Conservation (phyloP, 1,140 invertebrate species). For the Melipona quadrifasciata region DNA sequence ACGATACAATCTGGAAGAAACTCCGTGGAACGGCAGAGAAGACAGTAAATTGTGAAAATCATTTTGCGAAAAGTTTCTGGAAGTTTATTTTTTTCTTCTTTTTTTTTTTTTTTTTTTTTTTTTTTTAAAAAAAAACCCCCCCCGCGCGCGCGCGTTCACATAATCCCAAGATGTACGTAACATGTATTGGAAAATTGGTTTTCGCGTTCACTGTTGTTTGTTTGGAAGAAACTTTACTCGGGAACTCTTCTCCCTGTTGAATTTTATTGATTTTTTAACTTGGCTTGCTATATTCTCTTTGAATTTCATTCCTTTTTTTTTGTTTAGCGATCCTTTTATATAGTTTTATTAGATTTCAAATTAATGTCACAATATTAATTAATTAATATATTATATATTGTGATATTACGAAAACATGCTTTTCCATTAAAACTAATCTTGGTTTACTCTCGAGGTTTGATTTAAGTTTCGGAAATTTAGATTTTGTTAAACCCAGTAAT, state of each 20-base stretch:
- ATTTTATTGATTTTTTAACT: slow-evolving; percentile 7
- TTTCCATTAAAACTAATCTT: no score
- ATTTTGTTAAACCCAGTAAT: no score
- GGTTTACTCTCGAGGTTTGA: no score
- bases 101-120: not conserved
- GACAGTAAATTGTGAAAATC: no score
- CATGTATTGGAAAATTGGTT: not conserved
- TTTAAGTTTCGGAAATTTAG: no score
- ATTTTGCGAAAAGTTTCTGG: not conserved
- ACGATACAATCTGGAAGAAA: no score
- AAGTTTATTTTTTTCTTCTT: not conserved
- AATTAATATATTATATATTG: no score
- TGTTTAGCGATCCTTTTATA: not conserved
- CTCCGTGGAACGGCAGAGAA: not conserved
- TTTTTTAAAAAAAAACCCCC: not conserved
- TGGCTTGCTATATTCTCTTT: not conserved
- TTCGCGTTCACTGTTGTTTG: not conserved
- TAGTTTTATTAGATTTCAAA: not conserved
- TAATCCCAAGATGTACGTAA: not conserved
- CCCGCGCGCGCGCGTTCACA: no score
- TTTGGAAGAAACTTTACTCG: not conserved
- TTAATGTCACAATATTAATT: no score
- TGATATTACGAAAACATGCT: no score
- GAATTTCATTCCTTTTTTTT: not conserved
- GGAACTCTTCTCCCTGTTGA: not conserved